Percentiles rank a stretch among this genome's conserved stretches.
These are phyloP conservation scores for Budorcas taxicolor DNA, from an alignment of 2,113 vertebrate species.

Conservation along the genomic window DNA sequence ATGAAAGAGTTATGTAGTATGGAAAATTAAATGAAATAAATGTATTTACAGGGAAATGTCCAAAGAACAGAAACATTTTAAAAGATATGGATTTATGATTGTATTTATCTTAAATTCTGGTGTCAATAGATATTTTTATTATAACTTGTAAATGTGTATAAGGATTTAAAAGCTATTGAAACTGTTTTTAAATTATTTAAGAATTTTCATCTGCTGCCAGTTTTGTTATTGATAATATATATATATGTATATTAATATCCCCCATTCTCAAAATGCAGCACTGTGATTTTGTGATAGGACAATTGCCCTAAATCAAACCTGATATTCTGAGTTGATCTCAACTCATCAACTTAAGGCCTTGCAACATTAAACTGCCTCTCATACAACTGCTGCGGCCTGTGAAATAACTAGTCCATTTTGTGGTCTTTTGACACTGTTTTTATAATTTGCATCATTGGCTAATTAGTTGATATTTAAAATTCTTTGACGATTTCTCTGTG, in stretches of 20 bases:
- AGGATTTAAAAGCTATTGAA: neutral
- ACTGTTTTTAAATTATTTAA: constrained; percentile 1
- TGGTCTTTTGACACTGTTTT: no score
- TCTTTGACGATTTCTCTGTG: no score
- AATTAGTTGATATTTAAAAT: no score
- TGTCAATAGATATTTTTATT: neutral
- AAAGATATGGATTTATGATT: neutral
- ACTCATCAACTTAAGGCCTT: neutral
- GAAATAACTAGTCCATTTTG: no score
- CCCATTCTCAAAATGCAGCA: neutral
- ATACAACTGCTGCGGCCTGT: neutral
- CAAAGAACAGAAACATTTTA: neutral
- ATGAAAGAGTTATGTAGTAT: neutral
- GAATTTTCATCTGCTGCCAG: neutral
- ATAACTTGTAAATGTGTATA: neutral
- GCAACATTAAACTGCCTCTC: neutral
- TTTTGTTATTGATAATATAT: neutral
- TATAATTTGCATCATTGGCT: no score
- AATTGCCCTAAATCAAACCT: neutral
- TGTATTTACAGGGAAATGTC: neutral
- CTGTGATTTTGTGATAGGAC: neutral
- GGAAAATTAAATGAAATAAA: neutral
- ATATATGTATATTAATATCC: neutral
- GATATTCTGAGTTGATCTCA: neutral
- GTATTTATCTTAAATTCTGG: neutral